Evolutionary conservation across 2,888 invertebrate species (phyloP), one percentile per base, ranked within the genome.

Genomic region (Meiosimyza decipiens): DNA sequence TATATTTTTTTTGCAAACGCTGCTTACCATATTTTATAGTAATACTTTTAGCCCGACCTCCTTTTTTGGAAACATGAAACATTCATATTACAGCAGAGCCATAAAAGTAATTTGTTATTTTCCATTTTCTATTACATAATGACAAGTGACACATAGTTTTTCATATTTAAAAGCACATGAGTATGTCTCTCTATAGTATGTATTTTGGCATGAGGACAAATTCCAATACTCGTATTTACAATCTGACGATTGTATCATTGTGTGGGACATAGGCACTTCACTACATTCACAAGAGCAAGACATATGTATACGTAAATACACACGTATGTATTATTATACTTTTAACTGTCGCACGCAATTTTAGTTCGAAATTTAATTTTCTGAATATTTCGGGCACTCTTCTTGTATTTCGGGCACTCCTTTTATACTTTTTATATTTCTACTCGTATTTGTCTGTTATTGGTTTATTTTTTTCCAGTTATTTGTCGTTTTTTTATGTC

Each of bases 171-270:
- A 60, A 13, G 52, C 28, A 62, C 6, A 60, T 54, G 40, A 9
- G 11, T 40, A 40, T 40, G 40, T 40, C 9, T 40, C 40, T 9
- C 40, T 40, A 40, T 40, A 22, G 22, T 22, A 40, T 40, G 40
- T 12, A 18, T 18, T 28, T 33, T 60, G 15, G 59, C 28, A 33
- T 28, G 13, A 28, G 59, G 22, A 28, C 22, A 60, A 22, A 60
- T 60, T 60, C 59, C 59, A 28, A 60, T 12, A 71, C 71, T 71
- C 63, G 76, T 76, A 77, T 74, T 77, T 76, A 77, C 77, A 74
- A 79, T 78, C 75, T 73, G 77, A 75, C 74, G 79, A 75, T 72
- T 18, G 79, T 59, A 47, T 50, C 76, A 69, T 73, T 75, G 74
- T 73, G 74, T 79, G 79, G 64, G 64, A 74, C 70, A 18, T 64